phyloP scores from a whole-genome alignment of 2,888 invertebrate species.

The Lepetodrilus schrolli region DNA sequence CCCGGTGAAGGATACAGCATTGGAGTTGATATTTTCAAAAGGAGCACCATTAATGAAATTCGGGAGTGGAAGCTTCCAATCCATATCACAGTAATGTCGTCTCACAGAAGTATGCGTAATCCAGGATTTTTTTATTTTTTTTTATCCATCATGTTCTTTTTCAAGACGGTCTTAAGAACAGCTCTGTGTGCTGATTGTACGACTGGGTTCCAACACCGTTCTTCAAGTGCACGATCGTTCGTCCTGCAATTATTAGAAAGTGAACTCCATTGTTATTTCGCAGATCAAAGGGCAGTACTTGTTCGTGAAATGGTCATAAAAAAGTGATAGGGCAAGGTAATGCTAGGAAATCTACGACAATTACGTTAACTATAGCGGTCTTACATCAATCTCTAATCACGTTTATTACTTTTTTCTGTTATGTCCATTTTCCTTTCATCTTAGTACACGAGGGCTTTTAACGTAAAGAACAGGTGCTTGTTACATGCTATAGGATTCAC shows the following conservation, averaged over 20 bases:
- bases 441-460: too few relatives aligned
- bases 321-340: neutral
- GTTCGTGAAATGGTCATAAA: neutral
- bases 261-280: neutral
- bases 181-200: conserved; percentile 44
- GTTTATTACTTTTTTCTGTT: neutral
- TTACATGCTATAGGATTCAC: too few relatives aligned
- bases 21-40: neutral
- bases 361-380: neutral
- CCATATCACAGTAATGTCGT: conserved; percentile 21
- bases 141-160: neutral
- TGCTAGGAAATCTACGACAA: neutral
- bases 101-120: neutral
- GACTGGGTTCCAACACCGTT: conserved; percentile 47
- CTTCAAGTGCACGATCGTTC: conserved; percentile 69
- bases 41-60: conserved; percentile 22
- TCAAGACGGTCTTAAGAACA: conserved; percentile 48
- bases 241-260: conserved; percentile 50
- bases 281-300: conserved; percentile 4
- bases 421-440: neutral
- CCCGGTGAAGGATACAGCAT: neutral
- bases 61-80: conserved; percentile 7
- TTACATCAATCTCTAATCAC: neutral
- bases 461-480: too few relatives aligned
- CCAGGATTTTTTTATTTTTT: neutral